Percentiles rank a stretch among this genome's conserved stretches.
phyloP scores from a whole-genome alignment of 1,140 invertebrate species.

The Diorhabda carinulata region DNA sequence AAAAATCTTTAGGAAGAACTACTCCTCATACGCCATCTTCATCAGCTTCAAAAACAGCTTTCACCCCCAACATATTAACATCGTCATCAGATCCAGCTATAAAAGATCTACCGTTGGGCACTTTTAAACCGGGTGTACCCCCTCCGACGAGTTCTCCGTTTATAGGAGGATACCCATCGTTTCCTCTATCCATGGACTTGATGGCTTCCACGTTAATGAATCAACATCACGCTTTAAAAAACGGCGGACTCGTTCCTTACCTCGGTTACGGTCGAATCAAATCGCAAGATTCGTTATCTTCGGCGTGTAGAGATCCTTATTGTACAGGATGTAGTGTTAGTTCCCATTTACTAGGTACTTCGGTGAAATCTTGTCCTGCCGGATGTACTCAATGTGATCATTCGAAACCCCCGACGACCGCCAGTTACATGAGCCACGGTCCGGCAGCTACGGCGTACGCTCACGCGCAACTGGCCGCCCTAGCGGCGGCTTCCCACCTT shows the following conservation, averaged over 20 bases:
- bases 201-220: constrained; percentile 69
- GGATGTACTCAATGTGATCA: constrained; percentile 95
- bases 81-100: constrained; percentile 56
- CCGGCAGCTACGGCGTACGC: constrained; percentile 64
- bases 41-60: constrained; percentile 44
- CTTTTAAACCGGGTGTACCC: constrained; percentile 58
- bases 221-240: constrained; percentile 66
- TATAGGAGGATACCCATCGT: constrained; percentile 52
- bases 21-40: constrained; percentile 38
- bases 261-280: constrained; percentile 70
- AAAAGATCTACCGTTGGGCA: constrained; percentile 62
- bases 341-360: constrained; percentile 62
- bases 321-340: constrained; percentile 86
- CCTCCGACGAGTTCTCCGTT: constrained; percentile 54
- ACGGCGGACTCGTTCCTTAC: constrained; percentile 63
- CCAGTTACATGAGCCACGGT: constrained; percentile 49
- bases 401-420: constrained; percentile 64
- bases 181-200: constrained; percentile 60
- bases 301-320: constrained; percentile 85
- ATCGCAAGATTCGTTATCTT: constrained; percentile 55
- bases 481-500: constrained; percentile 68
- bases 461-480: constrained; percentile 68
- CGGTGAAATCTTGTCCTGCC: constrained; percentile 78
- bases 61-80: constrained; percentile 52
- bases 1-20: constrained; percentile 44